These are phyloP conservation scores for Megamerina dolium DNA, from an alignment of 2,888 invertebrate species.

Conservation along the genomic window DNA sequence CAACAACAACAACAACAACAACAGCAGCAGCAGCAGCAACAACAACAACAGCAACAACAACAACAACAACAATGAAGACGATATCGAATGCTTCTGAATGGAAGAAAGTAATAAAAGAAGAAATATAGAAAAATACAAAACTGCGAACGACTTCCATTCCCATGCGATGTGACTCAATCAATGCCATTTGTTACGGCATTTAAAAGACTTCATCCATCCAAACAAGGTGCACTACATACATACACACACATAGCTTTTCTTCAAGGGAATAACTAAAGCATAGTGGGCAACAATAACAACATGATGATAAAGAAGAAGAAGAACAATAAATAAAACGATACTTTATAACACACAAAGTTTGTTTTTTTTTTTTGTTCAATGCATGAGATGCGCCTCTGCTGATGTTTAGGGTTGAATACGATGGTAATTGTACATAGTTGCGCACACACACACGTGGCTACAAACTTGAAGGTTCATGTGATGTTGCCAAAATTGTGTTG, in stretches of 20 bases:
- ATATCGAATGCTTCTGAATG: neutral
- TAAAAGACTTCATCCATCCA: conserved; percentile 1
- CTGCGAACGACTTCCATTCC: no score
- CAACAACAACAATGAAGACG: neutral
- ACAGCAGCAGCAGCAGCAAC: neutral
- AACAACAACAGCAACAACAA: neutral
- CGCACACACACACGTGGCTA: no score
- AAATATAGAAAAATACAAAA: neutral
- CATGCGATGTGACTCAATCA: conserved; percentile 24
- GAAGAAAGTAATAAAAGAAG: neutral
- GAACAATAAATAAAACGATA: conserved; percentile 1
- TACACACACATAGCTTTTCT: neutral
- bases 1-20: conserved; percentile 6
- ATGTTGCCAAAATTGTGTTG: no score
- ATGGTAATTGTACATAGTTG: no score
- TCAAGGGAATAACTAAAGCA: no score
- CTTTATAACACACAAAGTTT: no score
- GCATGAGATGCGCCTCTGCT: no score
- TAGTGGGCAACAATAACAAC: neutral
- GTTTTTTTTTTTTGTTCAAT: no score
- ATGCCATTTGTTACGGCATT: conserved; percentile 20
- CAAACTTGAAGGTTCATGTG: no score
- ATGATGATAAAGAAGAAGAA: neutral
- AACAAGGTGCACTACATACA: neutral
- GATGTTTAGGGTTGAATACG: no score